Evolutionary conservation across 2,113 vertebrate genomes (phyloP), one percentile per base, ranked within the genome.

Genomic region (Miniopterus natalensis): DNA sequence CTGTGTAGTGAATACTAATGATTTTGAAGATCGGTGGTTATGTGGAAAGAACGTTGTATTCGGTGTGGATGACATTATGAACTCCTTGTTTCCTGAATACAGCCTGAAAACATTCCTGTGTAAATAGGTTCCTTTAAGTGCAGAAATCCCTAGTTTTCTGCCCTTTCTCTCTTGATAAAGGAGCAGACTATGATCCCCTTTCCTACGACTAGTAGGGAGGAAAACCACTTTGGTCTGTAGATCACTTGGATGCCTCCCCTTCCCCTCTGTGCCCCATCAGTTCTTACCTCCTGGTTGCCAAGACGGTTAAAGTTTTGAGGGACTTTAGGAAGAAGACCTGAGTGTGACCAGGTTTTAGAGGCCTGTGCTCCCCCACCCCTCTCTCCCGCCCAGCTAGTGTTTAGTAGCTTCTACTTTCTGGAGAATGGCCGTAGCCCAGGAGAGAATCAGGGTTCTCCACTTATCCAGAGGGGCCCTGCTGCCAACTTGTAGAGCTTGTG

Each of bases 221-320:
- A 45, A 79, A 70, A 49, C 57, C 49, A 51, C 29, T 73, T 79
- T 42, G 51, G 31, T 78, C 29, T 87, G 8, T 85, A 61, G 66
- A 53, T 92, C 71, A 66, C 49, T 93, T 77, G 59, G 66, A 68
- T 78, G n/a, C 18, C 14, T 84, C 61, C 45, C 23, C 13, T 86
- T 47, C 83, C 47, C 4, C 90, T 79, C 23, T 79, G 47, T 65
- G 42, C 51, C 36, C 65, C 27, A 8, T 81, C 51, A 53, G 2
- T 80, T 92, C 57, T 89, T 49, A 88, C 47, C 15, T 74, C 31
- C 51, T 57, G 15, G 68, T 78, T 94, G 84, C 84, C 31, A 65
- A 36, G 25, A 61, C 18, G 68, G 4, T 40, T 94, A 31, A 89
- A 78, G 47, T 49, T 92, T 81, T 77, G 5, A 13, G 90, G 36